These are phyloP conservation scores for Sebastes oblongus DNA, from an alignment of 2,797 vertebrate species.

Conservation along the genomic window DNA sequence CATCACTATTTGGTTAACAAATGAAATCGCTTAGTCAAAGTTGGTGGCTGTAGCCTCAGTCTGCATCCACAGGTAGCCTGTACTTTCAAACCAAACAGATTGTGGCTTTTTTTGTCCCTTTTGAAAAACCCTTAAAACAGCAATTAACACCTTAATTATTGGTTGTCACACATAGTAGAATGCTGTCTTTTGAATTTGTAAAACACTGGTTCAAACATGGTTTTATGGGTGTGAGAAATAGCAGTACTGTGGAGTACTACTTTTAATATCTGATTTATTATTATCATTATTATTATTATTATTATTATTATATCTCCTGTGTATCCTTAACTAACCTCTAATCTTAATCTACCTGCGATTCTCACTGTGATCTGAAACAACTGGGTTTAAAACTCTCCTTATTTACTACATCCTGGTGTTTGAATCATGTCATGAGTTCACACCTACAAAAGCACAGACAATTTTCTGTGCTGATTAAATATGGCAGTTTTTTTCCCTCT, in stretches of 20 bases:
- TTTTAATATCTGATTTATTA: constrained; percentile 25
- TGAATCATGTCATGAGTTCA: constrained; percentile 14
- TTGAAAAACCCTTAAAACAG: not conserved
- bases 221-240: constrained; percentile 7
- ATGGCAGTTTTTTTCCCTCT: constrained; percentile 5
- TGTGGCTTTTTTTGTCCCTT: constrained; percentile 1
- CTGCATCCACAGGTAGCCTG: constrained; percentile 10
- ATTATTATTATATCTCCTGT: constrained; percentile 23
- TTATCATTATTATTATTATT: constrained; percentile 11
- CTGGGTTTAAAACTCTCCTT: constrained; percentile 13
- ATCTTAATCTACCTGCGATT: constrained; percentile 54
- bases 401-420: constrained; percentile 33
- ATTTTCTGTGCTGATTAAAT: constrained; percentile 30
- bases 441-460: not conserved
- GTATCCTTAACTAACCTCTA: constrained; percentile 42
- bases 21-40: constrained; percentile 46
- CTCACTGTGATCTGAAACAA: constrained; percentile 69
- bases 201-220: constrained; percentile 8
- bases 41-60: constrained; percentile 30
- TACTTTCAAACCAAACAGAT: constrained; percentile 22
- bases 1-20: constrained; percentile 67
- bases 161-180: not conserved
- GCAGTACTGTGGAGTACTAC: not conserved
- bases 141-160: not conserved
- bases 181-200: constrained; percentile 27